These are phyloP conservation scores for Gallinago stenura DNA, from an alignment of 2,797 vertebrate genomes.

Conservation along the genomic window DNA sequence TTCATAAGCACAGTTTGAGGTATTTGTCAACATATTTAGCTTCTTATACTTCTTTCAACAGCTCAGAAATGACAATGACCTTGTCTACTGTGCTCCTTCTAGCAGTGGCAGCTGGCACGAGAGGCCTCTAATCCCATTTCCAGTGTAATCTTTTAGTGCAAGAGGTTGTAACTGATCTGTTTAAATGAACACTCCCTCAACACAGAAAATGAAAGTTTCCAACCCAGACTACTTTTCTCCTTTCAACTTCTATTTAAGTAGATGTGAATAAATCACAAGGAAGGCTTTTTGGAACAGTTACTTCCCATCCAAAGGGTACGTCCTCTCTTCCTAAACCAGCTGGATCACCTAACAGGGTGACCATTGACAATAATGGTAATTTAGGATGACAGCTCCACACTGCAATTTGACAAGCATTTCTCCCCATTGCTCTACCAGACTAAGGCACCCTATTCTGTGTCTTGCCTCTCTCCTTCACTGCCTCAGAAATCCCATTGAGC, in stretches of 20 bases:
- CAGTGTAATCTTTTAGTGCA: neutral
- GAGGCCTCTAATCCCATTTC: neutral
- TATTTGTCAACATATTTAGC: neutral
- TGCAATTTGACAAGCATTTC: neutral
- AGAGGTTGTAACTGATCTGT: neutral
- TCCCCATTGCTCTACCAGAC: neutral
- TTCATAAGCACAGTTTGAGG: neutral
- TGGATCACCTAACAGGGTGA: neutral
- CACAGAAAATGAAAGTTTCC: neutral
- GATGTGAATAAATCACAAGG: neutral
- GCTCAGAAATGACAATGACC: neutral
- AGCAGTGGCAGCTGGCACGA: neutral
- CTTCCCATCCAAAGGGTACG: neutral
- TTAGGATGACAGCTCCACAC: neutral
- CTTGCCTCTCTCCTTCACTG: neutral
- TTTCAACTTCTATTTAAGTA: neutral
- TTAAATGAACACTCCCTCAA: neutral
- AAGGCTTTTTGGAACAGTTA: neutral
- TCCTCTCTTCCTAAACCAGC: neutral
- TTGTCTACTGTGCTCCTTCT: neutral
- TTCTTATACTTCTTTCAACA: neutral
- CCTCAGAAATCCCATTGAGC: neutral
- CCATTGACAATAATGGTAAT: neutral
- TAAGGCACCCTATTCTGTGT: neutral
- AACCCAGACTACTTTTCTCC: neutral